Evolutionary conservation across 2,797 vertebrate species (phyloP).

Genomic region (Cynodonichthys magdalenae): DNA sequence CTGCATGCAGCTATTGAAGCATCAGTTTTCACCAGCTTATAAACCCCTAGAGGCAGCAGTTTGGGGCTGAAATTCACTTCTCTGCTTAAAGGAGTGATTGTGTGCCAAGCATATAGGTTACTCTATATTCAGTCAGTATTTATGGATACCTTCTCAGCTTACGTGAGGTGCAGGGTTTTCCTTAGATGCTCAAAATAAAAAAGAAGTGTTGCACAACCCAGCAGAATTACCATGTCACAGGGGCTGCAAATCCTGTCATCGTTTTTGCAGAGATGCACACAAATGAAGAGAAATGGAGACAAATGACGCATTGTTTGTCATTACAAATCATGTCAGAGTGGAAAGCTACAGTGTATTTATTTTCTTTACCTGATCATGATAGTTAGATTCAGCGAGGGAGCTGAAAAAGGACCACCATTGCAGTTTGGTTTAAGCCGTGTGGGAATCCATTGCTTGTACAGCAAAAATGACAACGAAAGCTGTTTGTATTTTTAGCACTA

Average conservation of each 20-base stretch:
- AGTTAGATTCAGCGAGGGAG: conserved; percentile 10
- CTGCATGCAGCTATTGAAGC: background rate
- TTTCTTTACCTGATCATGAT: conserved; percentile 8
- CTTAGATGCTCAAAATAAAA: conserved; percentile 69
- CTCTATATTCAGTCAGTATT: conserved; percentile 70
- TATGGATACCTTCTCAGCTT: conserved; percentile 68
- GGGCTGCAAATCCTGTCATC: conserved; percentile 66
- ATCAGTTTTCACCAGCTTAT: background rate
- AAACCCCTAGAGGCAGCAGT: conserved; percentile 8
- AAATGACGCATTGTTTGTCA: background rate
- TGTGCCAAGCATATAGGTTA: conserved; percentile 40
- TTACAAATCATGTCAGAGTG: background rate
- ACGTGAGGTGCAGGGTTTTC: conserved; percentile 58
- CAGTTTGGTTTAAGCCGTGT: conserved; percentile 8
- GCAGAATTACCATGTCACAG: conserved; percentile 59
- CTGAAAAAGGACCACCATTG: background rate
- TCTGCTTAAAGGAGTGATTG: conserved; percentile 17
- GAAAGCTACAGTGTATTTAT: background rate
- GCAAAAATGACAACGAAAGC: conserved; percentile 34
- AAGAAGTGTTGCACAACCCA: conserved; percentile 55
- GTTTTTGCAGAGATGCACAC: conserved; percentile 42
- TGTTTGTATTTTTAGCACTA: conserved; percentile 80
- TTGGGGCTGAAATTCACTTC: conserved; percentile 9
- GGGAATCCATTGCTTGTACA: conserved; percentile 20
- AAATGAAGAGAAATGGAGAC: conserved; percentile 7